Evolutionary conservation across 2,888 invertebrate species (phyloP).

Genomic region (Trachelus iudaicus): DNA sequence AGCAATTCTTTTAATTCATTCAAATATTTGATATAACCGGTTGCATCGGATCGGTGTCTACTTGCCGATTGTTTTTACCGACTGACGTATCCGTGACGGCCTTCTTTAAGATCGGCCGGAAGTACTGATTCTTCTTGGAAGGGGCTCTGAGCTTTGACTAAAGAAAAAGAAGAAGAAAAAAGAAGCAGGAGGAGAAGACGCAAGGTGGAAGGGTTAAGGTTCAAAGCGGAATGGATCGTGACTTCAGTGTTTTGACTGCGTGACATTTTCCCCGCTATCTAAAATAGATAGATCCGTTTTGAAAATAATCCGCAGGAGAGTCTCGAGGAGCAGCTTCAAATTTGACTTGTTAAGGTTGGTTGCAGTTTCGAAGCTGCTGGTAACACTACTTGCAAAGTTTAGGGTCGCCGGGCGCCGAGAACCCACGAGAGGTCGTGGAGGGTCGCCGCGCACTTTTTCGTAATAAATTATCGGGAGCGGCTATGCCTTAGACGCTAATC

Average conservation of each 20-base stretch:
- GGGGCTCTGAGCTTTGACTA: neutral
- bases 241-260: neutral
- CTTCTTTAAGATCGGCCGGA: neutral
- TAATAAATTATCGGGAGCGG: slow-evolving; percentile 3
- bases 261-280: neutral
- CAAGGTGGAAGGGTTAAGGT: neutral
- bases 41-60: neutral
- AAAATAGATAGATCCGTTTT: neutral
- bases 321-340: neutral
- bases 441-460: neutral
- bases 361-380: neutral
- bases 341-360: neutral
- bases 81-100: neutral
- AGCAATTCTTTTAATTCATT: neutral
- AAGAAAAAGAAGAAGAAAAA: too few species aligned
- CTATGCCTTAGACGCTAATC: slow-evolving; percentile 3
- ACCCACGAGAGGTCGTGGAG: neutral
- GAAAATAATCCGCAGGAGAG: neutral
- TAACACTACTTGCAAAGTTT: neutral
- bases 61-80: neutral
- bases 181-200: neutral
- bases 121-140: neutral
- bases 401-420: neutral
- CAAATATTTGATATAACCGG: neutral
- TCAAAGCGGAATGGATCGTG: neutral